Percentiles rank a stretch among this genome's conserved stretches.
These are phyloP conservation scores for Drosophila pruinosa DNA, from an alignment of 1,140 invertebrate genomes.

Conservation along the genomic window DNA sequence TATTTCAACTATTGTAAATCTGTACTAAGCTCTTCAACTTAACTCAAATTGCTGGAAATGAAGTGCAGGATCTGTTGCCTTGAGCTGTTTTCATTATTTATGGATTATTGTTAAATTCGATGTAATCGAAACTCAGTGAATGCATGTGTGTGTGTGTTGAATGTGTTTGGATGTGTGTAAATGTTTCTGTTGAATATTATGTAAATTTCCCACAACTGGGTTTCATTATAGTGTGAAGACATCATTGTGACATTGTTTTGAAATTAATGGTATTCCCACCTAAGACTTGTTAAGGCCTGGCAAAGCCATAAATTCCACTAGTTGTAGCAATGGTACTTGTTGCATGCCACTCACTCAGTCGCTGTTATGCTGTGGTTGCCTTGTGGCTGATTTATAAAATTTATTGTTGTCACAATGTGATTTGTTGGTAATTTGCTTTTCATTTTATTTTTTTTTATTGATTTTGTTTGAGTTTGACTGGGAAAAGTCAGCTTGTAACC, in stretches of 20 bases:
- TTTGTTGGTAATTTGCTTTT: slow-evolving; percentile 31
- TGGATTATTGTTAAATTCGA: slow-evolving; percentile 13
- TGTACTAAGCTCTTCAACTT: background rate
- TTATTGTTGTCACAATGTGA: slow-evolving; percentile 46
- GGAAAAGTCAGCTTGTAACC: slow-evolving; percentile 8
- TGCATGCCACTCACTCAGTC: slow-evolving; percentile 8
- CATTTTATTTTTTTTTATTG: slow-evolving; percentile 34
- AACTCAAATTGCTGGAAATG: slow-evolving; percentile 14
- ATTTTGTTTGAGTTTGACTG: slow-evolving; percentile 43
- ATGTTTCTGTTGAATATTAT: background rate
- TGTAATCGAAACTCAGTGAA: background rate
- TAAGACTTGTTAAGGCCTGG: background rate
- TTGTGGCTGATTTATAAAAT: slow-evolving; percentile 13
- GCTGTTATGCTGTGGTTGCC: background rate
- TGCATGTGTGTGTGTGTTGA: background rate
- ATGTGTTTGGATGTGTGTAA: background rate
- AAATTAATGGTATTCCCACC: background rate
- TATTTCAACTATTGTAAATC: background rate
- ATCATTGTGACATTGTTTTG: no score
- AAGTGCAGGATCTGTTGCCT: slow-evolving; percentile 5
- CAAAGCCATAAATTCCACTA: background rate
- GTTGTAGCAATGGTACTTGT: slow-evolving; percentile 11
- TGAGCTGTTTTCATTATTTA: background rate
- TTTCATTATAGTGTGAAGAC: background rate
- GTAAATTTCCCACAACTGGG: background rate